Percentiles rank a stretch among this genome's conserved stretches.
Conservation (phyloP, 1,140 invertebrate species). For the Polyergus mexicanus region DNA sequence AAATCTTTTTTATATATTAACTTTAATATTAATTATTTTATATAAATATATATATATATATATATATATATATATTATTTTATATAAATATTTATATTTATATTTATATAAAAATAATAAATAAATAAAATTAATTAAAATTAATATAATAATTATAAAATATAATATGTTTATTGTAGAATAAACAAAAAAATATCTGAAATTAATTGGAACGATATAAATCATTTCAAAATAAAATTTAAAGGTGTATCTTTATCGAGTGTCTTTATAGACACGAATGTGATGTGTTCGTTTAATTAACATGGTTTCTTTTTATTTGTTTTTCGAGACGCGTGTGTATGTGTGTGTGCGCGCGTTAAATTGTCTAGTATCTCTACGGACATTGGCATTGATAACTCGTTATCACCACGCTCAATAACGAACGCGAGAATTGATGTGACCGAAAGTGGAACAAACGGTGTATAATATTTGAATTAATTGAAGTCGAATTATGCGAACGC, state of each 20-base stretch:
- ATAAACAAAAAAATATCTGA: neutral
- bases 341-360: neutral
- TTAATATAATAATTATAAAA: neutral
- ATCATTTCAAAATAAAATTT: neutral
- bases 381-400: constrained; percentile 48
- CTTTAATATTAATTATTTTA: too few species aligned
- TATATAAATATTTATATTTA: neutral
- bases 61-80: neutral
- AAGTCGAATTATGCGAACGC: neutral
- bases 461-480: constrained; percentile 14
- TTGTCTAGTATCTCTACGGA: neutral
- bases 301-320: neutral
- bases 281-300: constrained; percentile 15
- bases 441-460: neutral
- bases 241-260: neutral
- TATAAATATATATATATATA: neutral
- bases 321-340: neutral
- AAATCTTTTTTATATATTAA: neutral
- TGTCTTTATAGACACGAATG: neutral
- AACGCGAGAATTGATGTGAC: neutral
- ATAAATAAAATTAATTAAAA: too few species aligned
- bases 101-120: neutral
- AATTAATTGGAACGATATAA: constrained; percentile 9
- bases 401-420: neutral
- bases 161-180: neutral